Evolutionary conservation across 2,888 invertebrate species (phyloP), one percentile per base, ranked within the genome.

Genomic region (Rhagophthalmus giganteus): DNA sequence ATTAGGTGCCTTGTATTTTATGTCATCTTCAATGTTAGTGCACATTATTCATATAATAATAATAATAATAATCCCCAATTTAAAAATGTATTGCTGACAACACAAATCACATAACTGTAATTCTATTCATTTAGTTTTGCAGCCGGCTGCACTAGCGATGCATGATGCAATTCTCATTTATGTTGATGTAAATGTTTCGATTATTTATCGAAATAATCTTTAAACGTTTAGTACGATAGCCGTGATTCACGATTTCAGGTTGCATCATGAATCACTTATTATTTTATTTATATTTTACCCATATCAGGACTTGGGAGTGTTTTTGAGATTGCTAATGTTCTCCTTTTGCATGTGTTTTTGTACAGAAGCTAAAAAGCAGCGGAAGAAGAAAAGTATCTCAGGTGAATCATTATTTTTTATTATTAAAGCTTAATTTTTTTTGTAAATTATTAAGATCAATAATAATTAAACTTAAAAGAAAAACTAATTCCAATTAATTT

Each of bases 361-460:
- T 80, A 79, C 81, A 93, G 92, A 93, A 86, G 90, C 90, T 84
- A 93, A 92, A 90, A 92, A 92, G 87, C 89, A 89, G 83, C 86
- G 88, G 84, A 88, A 88, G 85, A 90, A 90, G 84, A 92, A 91
- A 85, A 91, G 90, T 78, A 79, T 88, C 78, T 81, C 89, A 83
- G 90, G 90, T 91, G 88, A 90, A 84, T 81, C 75, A 72, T 75
- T 51, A 76, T 76, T 77, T 76, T 76, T 71, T 69, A 64, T 64
- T 70, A 64, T 62, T 66, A 60, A 63, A 67, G 64, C 66, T 63
- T 39, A 41, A 9, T 34, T 42, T 34, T 42, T 11, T 40, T 31
- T 30, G 13, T 39, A 35, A 41, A 27, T 40, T 15, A 40, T 20
- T 5, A 20, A 20, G 7, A 5, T 20, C 16, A 9, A 32, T 24